Evolutionary conservation across 2,797 vertebrate genomes (phyloP), one percentile per base, ranked within the genome.

Genomic region (Australoheros facetus): DNA sequence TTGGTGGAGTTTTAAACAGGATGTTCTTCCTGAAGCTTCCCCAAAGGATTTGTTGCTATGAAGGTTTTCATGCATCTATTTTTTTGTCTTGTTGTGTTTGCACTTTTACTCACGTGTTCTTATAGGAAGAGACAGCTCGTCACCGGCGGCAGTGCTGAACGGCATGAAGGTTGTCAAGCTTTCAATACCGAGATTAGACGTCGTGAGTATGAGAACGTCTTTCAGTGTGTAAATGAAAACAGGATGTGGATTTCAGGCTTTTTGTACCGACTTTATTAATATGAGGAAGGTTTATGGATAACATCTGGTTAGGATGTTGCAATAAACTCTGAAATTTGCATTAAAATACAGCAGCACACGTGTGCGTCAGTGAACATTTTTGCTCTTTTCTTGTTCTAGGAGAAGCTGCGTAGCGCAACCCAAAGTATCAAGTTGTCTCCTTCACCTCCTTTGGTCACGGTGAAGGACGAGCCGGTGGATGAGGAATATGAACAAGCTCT

Each of bases 401-500:
- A 85, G 30, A 80, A 42, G 2, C 2, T 56, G 4, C 4, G 2
- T 2, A 26, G 11, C 54, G 14, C 26, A 5, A 1, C 51, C 21
- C 26, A 37, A 55, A 7, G 74, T 81, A 86, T 92, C 90, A 93
- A 94, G 82, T 89, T 91, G 60, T 95, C 95, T 86, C 93, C 93
- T 64, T 96, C 96, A 70, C 93, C 96, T 6, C 91, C 96, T 58
- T 79, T 95, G 92, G 94, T 98, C 92, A 97, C 97, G 89, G 97
- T 99, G 93, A 99, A 99, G 93, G 98, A 99, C 85, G 98, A 99
- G 93, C 98, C 98, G 57, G 93, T 97, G 92, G 98, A 99, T 80
- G 98, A 99, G 88, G 98, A 97, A 90, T 99, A 99, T 90, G 97
- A 98, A 79, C 96, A 95, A 87, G 97, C 97, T 71, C 94, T 98